Evolutionary conservation across 2,888 invertebrate genomes (phyloP), one percentile per base, ranked within the genome.

Genomic region (Dicyrtoma fusca): DNA sequence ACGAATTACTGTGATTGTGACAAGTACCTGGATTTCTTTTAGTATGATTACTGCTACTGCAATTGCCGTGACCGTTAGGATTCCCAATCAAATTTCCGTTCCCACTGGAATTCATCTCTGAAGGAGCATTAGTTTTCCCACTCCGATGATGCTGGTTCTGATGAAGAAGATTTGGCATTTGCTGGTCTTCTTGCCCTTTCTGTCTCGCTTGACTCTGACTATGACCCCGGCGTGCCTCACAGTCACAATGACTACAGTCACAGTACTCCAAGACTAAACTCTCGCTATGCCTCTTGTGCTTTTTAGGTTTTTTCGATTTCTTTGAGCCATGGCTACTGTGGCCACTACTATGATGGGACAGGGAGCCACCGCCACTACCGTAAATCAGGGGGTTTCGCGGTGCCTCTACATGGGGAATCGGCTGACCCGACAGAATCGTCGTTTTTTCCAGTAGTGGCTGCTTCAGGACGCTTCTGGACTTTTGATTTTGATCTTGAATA

Each of bases 231-330:
- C 64, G 68, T 47, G 62, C 63, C 17, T 49, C 68, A 44, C 66
- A 47, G 53, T 75, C 74, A 65, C 78, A 78, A 26, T 72, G 69
- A 45, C 70, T 72, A 61, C 78, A 78, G 61, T 78, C 78, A 63
- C 78, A 78, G 51, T 76, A 78, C 23, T 78, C 78, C 17, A 78
- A 62, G 11, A 78, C 57, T 5, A 61, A 34, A 17, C 51, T 21
- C 45, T 61, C 23, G 57, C 59, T 21, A 17, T 53, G 63, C 26
- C 63, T 64, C 62, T 63, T 45, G 23, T 26, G 21, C 21, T 68
- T 68, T 34, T 49, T 65, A 3, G 61, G 14, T 51, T 71, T 71
- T 44, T 61, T 42, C 1, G 69, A 51, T 45, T 72, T 72, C 34
- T 68, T 61, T 25, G 55, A 70, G 42, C 55, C 34, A 44, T 53